phyloP scores from a whole-genome alignment of 2,797 vertebrate genomes.

The Craterocephalus amniculus region DNA sequence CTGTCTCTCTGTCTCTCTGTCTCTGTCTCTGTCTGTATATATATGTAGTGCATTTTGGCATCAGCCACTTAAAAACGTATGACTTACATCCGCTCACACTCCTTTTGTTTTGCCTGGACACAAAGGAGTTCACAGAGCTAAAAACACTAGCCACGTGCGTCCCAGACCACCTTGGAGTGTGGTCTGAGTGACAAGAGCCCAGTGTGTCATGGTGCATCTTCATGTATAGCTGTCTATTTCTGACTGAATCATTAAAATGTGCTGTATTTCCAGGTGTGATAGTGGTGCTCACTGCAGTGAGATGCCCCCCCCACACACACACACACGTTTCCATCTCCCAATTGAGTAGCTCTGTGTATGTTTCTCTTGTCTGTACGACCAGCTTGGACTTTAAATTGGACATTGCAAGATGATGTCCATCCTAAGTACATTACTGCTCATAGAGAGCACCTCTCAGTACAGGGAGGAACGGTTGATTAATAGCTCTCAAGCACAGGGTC shows the following conservation, averaged over 20 bases:
- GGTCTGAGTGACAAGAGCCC: no score
- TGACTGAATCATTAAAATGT: not conserved
- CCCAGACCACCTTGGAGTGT: not conserved
- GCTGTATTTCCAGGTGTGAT: not conserved
- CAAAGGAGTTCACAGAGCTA: not conserved
- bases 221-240: not conserved
- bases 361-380: conserved; percentile 31
- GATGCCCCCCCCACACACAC: no score
- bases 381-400: conserved; percentile 62
- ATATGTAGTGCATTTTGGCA: no score
- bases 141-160: not conserved
- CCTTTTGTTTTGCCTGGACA: not conserved
- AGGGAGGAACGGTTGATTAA: conserved; percentile 70
- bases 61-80: not conserved
- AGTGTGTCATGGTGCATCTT: no score
- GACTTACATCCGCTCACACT: not conserved
- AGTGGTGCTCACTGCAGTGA: not conserved
- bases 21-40: no score
- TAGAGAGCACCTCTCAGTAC: conserved; percentile 31
- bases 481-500: conserved; percentile 62
- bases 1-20: no score
- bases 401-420: conserved; percentile 70
- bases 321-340: conserved; percentile 3
- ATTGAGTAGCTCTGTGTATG: conserved; percentile 41
- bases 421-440: conserved; percentile 66